These are phyloP conservation scores for Tachina fera DNA, from an alignment of 2,888 invertebrate genomes.

Conservation along the genomic window DNA sequence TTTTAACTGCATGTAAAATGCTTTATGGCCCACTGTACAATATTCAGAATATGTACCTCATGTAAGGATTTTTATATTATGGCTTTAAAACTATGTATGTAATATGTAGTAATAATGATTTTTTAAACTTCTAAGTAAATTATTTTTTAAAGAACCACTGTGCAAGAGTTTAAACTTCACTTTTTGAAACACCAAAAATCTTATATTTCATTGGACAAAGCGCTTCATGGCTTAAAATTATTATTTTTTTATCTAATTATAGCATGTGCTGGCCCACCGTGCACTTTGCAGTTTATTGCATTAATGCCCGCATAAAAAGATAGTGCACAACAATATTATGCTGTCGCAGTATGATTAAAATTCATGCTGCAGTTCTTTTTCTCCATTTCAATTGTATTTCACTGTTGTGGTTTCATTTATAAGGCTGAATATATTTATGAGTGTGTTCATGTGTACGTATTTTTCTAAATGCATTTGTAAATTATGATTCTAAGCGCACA, in stretches of 20 bases:
- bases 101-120: too few species aligned
- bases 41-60: too few species aligned
- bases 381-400: constrained; percentile 4
- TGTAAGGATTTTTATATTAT: too few species aligned
- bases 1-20: too few species aligned
- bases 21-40: too few species aligned
- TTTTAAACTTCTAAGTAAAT: too few species aligned
- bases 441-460: not conserved
- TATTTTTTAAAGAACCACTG: too few species aligned
- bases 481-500: constrained; percentile 29
- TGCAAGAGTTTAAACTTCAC: too few species aligned
- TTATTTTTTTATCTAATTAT: not conserved
- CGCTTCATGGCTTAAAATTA: not conserved
- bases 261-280: not conserved
- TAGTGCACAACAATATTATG: constrained; percentile 19
- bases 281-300: constrained; percentile 34
- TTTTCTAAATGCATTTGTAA: constrained; percentile 27
- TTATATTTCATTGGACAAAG: not conserved
- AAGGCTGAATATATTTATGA: constrained; percentile 8
- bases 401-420: constrained; percentile 11
- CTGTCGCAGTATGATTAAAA: constrained; percentile 64
- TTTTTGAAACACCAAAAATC: not conserved
- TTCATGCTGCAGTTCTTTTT: constrained; percentile 55
- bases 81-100: too few species aligned
- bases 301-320: constrained; percentile 59